Base-by-base conservation (phyloP, 2,888 invertebrate species). In the Harmothoe impar region DNA sequence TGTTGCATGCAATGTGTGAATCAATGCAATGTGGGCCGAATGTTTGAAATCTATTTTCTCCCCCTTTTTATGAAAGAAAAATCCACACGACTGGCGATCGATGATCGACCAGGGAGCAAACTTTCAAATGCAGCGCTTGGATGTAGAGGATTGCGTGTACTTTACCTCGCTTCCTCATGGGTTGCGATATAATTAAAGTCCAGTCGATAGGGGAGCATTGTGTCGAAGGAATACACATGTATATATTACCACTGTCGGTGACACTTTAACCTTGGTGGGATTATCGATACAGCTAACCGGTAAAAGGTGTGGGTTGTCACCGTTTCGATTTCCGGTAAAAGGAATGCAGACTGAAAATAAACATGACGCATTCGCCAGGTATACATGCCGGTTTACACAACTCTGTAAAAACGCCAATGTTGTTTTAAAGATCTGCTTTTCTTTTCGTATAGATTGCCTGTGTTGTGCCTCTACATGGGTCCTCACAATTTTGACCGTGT, bases 141-240 rank as follows among this genome's bases (percentile, higher is more conserved):
- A 72, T 72, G 72, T 72, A 29, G 31, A 29, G 25, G 72, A 72
- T 72, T 72, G 72, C 29, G 72, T 72, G 72, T 25, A 29, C 29
- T 72, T 15, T 72, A 29, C 3, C 31, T 15, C 72, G 17, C 62
- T 3, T 7, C 72, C 15, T 25, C 29, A 72, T 72, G 72, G 72
- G 5, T 72, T 7, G 25, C 25, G 25, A 31, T 72, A 72, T 29
- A 72, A 72, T 72, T 72, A 29, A 72, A 72, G 72, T 29, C 72
- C 72, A 72, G 25, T 72, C 72, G 72, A 72, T 72, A 62, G 29
- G 72, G n/a, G 29, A 15, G 29, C 72, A 31, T 15, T 29, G 72
- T 72, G 72, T 29, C 25, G 72, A 72, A 72, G 31, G 0, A 31
- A 15, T 72, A 29, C 72, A 29, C 72, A 29, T 29, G 31, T 25